Percentiles rank a stretch among this genome's conserved stretches.
Evolutionary conservation across 2,797 vertebrate genomes (phyloP).

Genomic region (Macropodus opercularis): DNA sequence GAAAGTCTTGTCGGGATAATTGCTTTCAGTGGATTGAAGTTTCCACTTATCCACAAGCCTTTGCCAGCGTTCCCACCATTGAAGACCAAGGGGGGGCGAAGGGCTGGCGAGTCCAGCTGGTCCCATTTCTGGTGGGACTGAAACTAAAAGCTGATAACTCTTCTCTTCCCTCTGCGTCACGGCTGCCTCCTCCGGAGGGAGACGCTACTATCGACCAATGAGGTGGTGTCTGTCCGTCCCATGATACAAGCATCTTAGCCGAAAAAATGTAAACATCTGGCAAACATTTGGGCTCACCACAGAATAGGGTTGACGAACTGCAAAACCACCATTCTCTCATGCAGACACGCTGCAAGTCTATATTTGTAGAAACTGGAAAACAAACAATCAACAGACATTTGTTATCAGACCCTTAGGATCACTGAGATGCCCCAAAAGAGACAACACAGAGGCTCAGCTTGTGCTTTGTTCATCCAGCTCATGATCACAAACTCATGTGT

Average conservation of each 20-base stretch:
- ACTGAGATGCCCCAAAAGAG: slow-evolving; percentile 4
- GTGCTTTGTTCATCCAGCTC: too few relatives aligned
- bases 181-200: slow-evolving; percentile 42
- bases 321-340: slow-evolving; percentile 15
- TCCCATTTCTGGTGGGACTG: slow-evolving; percentile 62
- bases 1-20: slow-evolving; percentile 76
- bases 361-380: slow-evolving; percentile 12
- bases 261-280: slow-evolving; percentile 85
- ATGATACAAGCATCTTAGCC: slow-evolving; percentile 72
- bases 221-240: slow-evolving; percentile 68
- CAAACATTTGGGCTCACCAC: slow-evolving; percentile 76
- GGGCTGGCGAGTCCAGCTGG: slow-evolving; percentile 68
- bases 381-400: slow-evolving; percentile 15
- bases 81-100: slow-evolving; percentile 42
- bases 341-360: background rate
- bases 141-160: slow-evolving; percentile 59
- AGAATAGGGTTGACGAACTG: slow-evolving; percentile 55
- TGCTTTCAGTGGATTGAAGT: slow-evolving; percentile 80
- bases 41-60: slow-evolving; percentile 76
- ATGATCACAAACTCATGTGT: too few relatives aligned
- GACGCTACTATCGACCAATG: slow-evolving; percentile 58
- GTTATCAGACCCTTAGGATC: background rate
- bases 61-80: slow-evolving; percentile 68
- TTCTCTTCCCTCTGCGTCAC: slow-evolving; percentile 62
- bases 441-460: too few relatives aligned